phyloP scores from a whole-genome alignment of 2,888 invertebrate species.

The Alitta virens region DNA sequence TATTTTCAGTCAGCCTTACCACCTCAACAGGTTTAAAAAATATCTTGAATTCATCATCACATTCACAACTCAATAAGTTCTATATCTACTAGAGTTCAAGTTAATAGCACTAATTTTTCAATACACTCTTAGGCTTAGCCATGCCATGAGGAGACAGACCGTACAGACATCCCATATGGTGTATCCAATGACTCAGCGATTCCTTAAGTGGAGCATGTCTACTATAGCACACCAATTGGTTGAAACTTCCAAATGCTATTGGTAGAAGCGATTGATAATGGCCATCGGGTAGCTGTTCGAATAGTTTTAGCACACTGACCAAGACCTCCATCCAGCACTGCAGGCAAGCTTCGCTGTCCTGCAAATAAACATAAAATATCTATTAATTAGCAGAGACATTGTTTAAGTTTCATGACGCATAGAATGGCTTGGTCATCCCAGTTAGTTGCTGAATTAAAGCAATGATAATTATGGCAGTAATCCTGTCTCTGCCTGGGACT shows the following conservation, averaged over 20 bases:
- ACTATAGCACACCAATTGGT: constrained; percentile 63
- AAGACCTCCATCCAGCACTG: constrained; percentile 76
- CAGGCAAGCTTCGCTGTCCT: constrained; percentile 83
- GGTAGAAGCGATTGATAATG: constrained; percentile 63
- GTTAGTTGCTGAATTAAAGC: too few relatives aligned
- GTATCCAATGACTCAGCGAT: constrained; percentile 62
- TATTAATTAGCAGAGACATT: too few relatives aligned
- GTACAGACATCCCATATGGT: constrained; percentile 57
- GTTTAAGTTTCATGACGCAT: too few relatives aligned
- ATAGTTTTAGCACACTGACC: constrained; percentile 79
- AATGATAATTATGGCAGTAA: too few relatives aligned
- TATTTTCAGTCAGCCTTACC: too few relatives aligned
- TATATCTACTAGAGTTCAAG: too few relatives aligned
- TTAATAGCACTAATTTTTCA: too few relatives aligned
- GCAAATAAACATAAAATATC: constrained; percentile 32
- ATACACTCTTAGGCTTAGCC: background rate
- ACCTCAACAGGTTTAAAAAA: too few relatives aligned
- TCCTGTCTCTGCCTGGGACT: too few relatives aligned
- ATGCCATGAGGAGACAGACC: constrained; percentile 25
- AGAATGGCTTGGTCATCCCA: too few relatives aligned
- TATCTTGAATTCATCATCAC: too few relatives aligned
- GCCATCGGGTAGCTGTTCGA: constrained; percentile 60
- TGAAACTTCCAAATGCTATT: constrained; percentile 63
- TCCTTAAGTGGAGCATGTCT: constrained; percentile 62
- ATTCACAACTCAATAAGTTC: too few relatives aligned